These are phyloP conservation scores for Tenualosa ilisha DNA, from an alignment of 2,797 vertebrate species.

Conservation along the genomic window DNA sequence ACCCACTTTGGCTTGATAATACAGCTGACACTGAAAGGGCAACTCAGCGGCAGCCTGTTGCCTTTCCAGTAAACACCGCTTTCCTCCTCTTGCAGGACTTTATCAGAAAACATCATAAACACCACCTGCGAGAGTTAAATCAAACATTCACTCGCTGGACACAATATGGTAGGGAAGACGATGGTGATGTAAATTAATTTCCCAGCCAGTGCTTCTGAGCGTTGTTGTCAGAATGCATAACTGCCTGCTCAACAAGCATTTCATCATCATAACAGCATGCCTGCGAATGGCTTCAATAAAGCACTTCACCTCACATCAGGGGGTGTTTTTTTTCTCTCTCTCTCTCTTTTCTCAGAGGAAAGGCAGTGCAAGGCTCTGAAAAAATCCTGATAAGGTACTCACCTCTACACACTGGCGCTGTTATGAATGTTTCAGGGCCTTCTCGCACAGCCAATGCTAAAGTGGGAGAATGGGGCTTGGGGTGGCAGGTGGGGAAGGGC, in stretches of 20 bases:
- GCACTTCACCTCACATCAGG: constrained; percentile 14
- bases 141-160: neutral
- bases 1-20: constrained; percentile 11
- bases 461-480: neutral
- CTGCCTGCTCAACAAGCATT: constrained; percentile 9
- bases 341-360: neutral
- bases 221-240: constrained; percentile 6
- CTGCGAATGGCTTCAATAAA: neutral
- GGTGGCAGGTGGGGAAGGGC: neutral
- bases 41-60: neutral
- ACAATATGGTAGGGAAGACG: neutral
- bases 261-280: neutral
- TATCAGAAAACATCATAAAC: constrained; percentile 17
- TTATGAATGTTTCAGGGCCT: neutral
- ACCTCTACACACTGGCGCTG: neutral
- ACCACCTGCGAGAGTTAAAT: constrained; percentile 13
- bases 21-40: constrained; percentile 5
- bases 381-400: neutral
- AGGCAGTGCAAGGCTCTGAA: neutral
- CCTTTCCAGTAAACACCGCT: neutral
- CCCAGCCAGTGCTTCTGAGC: neutral
- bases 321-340: neutral
- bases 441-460: neutral
- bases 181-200: neutral
- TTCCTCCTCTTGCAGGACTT: neutral